phyloP scores from a whole-genome alignment of 1,140 invertebrate species.

The Drosophila quadrilineata region DNA sequence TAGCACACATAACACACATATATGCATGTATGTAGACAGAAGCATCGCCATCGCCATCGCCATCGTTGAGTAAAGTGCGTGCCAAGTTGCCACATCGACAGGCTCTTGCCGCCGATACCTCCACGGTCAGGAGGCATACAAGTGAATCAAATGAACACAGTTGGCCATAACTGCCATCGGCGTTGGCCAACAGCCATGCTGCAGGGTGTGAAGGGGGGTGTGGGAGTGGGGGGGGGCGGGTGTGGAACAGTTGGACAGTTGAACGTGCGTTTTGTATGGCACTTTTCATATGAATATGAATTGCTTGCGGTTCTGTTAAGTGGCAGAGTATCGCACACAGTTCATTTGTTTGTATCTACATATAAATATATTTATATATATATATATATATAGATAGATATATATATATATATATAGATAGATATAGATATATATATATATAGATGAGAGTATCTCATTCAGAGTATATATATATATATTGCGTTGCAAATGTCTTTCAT shows the following conservation, averaged over 20 bases:
- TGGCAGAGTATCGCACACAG: slow-evolving; percentile 51
- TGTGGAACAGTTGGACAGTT: slow-evolving; percentile 16
- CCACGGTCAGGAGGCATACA: slow-evolving; percentile 31
- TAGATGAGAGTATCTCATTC: too few relatives aligned
- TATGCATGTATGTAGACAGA: too few relatives aligned
- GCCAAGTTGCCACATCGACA: slow-evolving; percentile 43
- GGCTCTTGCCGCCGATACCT: slow-evolving; percentile 53
- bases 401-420: not conserved
- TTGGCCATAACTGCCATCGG: slow-evolving; percentile 7
- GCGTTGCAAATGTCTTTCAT: too few relatives aligned
- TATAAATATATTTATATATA: not conserved
- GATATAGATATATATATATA: slow-evolving; percentile 1
- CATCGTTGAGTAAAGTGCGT: slow-evolving; percentile 30
- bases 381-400: slow-evolving; percentile 7
- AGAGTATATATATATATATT: too few relatives aligned
- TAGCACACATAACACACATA: too few relatives aligned
- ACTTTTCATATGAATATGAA: slow-evolving; percentile 78
- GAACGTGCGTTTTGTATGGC: slow-evolving; percentile 51
- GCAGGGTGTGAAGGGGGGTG: not conserved
- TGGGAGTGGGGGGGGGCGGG: not conserved
- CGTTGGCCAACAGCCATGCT: not conserved
- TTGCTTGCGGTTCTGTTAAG: slow-evolving; percentile 72
- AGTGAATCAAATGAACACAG: slow-evolving; percentile 46
- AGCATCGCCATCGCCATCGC: too few relatives aligned
- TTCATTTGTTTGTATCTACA: slow-evolving; percentile 38